Evolutionary conservation across 2,888 invertebrate species (phyloP).

Genomic region (Lumbricus terrestris): DNA sequence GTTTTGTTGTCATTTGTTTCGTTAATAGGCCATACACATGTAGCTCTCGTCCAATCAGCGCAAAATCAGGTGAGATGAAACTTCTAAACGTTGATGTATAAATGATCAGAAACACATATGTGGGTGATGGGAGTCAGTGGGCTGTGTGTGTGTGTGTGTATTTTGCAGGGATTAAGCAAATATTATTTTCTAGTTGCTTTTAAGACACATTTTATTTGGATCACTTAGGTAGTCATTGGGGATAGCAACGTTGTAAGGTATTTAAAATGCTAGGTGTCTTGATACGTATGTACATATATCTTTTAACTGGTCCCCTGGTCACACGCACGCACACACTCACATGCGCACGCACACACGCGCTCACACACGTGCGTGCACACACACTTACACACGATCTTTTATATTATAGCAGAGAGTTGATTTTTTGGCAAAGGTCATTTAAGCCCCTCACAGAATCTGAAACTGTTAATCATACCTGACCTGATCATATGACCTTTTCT

Average conservation of each 20-base stretch:
- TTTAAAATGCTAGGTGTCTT: no score
- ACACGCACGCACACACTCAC: no score
- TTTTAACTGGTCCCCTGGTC: no score
- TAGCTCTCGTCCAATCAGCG: slow-evolving; percentile 30
- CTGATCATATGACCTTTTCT: background rate
- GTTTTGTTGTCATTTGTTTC: background rate
- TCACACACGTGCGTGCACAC: no score
- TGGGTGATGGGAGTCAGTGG: no score
- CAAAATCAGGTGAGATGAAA: slow-evolving; percentile 29
- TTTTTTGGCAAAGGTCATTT: background rate
- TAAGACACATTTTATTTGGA: no score
- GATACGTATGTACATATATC: no score
- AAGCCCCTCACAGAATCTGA: background rate
- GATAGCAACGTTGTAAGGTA: no score
- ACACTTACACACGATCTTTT: background rate
- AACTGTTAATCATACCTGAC: background rate
- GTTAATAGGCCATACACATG: background rate
- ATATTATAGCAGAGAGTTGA: background rate
- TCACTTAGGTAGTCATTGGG: no score
- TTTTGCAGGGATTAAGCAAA: background rate
- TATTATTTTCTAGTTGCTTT: no score
- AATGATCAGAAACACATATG: background rate
- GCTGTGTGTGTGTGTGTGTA: background rate
- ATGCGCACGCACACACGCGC: no score
- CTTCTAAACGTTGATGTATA: background rate